These are phyloP conservation scores for Pherbina coryleti DNA, from an alignment of 2,888 invertebrate genomes.

Conservation along the genomic window DNA sequence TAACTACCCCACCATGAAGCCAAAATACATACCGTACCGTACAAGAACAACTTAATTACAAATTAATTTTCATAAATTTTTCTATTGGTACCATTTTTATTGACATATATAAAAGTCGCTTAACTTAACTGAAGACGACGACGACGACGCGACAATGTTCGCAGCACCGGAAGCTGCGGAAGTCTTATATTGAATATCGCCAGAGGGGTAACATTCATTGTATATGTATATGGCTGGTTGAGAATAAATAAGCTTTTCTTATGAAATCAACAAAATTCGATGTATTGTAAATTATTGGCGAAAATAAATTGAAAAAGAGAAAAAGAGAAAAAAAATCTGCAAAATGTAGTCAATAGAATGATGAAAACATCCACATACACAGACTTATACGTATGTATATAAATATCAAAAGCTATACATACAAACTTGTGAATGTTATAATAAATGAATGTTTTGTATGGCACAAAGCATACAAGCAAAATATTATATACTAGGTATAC, in stretches of 20 bases:
- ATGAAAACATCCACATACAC: background rate
- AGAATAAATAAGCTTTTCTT: constrained; percentile 4
- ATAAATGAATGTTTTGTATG: background rate
- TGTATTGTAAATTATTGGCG: constrained; percentile 21
- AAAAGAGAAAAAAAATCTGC: background rate
- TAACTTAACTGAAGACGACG: background rate
- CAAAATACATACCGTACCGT: background rate
- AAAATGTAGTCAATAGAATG: background rate
- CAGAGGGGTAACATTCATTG: background rate
- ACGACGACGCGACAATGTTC: background rate
- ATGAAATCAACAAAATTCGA: constrained; percentile 22
- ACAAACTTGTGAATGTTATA: background rate
- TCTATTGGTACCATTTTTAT: constrained; percentile 10
- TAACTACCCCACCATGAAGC: background rate
- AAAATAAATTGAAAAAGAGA: constrained; percentile 22
- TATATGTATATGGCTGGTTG: background rate
- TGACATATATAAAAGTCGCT: constrained; percentile 8
- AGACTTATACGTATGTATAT: background rate
- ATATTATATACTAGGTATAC: background rate
- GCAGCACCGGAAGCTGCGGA: background rate
- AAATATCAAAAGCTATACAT: background rate
- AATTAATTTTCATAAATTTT: constrained; percentile 31
- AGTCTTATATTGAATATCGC: background rate
- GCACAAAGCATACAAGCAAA: background rate
- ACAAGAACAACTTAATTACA: constrained; percentile 27